These are phyloP conservation scores for Fratercula arctica DNA, from an alignment of 2,797 vertebrate species.

Conservation along the genomic window DNA sequence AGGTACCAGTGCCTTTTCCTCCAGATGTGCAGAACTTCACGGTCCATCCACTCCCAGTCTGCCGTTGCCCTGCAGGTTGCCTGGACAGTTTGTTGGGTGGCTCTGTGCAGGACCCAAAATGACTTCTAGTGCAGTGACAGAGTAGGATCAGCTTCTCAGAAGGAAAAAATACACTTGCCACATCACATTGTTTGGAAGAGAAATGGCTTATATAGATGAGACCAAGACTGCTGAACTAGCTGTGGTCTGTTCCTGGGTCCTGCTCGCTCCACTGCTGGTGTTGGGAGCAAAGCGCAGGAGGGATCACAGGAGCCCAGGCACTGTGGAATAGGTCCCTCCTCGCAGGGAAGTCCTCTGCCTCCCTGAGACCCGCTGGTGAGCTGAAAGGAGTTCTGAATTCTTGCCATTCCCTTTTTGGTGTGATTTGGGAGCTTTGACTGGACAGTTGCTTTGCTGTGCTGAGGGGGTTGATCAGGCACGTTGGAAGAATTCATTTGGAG, in stretches of 20 bases:
- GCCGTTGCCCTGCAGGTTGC: background rate
- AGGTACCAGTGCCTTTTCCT: background rate
- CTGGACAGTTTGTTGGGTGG: background rate
- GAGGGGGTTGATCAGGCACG: background rate
- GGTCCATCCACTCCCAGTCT: background rate
- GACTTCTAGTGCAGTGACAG: background rate
- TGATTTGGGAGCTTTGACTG: background rate
- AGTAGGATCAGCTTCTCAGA: background rate
- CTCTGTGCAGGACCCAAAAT: background rate
- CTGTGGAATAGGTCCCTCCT: background rate
- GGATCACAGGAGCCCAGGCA: background rate
- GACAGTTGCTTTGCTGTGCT: background rate
- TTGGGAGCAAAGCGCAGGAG: background rate
- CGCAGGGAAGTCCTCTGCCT: background rate
- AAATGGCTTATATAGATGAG: background rate
- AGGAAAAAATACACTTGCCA: background rate
- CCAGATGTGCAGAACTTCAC: background rate
- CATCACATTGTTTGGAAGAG: background rate
- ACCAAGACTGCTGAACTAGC: background rate
- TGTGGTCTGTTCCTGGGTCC: background rate
- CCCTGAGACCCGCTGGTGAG: background rate
- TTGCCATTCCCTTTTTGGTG: background rate
- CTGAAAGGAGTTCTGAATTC: background rate
- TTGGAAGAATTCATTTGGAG: slow-evolving; percentile 33
- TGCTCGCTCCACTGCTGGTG: background rate